Conservation (phyloP, 1,140 invertebrate species). For the Asbolus verrucosus region DNA sequence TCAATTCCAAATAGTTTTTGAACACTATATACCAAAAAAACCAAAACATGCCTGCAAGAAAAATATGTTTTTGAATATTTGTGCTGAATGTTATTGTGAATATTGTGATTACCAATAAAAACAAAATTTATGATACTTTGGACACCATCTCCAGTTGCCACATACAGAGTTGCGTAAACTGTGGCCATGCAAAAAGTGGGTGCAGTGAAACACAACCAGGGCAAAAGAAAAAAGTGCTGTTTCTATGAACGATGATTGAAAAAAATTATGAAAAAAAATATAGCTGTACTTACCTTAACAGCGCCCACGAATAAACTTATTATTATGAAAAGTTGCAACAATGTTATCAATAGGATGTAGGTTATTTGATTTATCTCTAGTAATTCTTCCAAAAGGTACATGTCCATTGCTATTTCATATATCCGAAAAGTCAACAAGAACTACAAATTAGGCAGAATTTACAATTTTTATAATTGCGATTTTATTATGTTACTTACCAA, state of each 20-base stretch:
- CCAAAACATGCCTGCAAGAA: constrained; percentile 10
- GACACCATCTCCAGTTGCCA: neutral
- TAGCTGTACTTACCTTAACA: neutral
- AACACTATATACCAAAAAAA: constrained; percentile 3
- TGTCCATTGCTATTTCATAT: constrained; percentile 2
- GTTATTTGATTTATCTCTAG: constrained; percentile 1
- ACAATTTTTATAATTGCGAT: no score
- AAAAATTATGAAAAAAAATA: neutral
- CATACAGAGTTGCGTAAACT: neutral
- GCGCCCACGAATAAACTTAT: constrained; percentile 13
- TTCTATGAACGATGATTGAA: neutral
- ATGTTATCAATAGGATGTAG: neutral
- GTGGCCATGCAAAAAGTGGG: constrained; percentile 18
- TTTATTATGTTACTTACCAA: constrained; percentile 3
- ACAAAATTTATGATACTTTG: constrained; percentile 21
- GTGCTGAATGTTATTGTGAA: no score
- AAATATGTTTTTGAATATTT: no score
- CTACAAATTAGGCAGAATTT: neutral
- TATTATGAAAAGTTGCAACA: constrained; percentile 1
- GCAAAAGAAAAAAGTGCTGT: constrained; percentile 6
- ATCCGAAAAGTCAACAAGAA: constrained; percentile 25
- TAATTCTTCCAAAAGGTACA: constrained; percentile 24
- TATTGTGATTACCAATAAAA: constrained; percentile 4
- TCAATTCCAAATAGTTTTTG: constrained; percentile 8
- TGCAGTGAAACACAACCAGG: constrained; percentile 8